A percentile compares a stretch with the other conserved stretches of the same genome.
Evolutionary conservation across 2,113 vertebrate genomes (phyloP).

Genomic region (Alligator sinensis): DNA sequence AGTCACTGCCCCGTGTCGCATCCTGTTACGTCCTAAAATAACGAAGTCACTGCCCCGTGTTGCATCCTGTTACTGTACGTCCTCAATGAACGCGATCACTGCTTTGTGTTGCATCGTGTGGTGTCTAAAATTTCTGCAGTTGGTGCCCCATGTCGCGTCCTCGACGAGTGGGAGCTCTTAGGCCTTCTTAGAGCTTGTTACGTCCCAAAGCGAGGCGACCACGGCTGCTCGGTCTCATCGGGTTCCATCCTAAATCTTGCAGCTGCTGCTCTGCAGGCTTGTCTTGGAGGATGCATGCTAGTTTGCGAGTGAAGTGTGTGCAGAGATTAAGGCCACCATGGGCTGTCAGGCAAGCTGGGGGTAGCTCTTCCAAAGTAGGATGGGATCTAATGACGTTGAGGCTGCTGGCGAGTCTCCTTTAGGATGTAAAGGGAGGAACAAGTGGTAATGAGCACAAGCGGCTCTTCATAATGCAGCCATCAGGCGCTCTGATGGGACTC

Average conservation of each 20-base stretch:
- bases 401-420: not conserved
- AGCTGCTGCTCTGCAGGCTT: not conserved
- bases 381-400: not conserved
- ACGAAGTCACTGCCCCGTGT: slow-evolving; percentile 76
- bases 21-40: slow-evolving; percentile 75
- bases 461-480: not conserved
- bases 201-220: not conserved
- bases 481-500: fast-evolving
- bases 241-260: not conserved
- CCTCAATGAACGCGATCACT: slow-evolving; percentile 74
- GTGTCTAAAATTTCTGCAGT: slow-evolving; percentile 72
- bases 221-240: not conserved
- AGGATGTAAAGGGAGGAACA: not conserved
- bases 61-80: slow-evolving; percentile 83
- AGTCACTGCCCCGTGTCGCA: slow-evolving; percentile 70
- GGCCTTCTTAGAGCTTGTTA: slow-evolving; percentile 8
- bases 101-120: slow-evolving; percentile 82
- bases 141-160: slow-evolving; percentile 31
- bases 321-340: fast-evolving
- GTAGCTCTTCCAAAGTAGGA: not conserved
- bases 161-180: slow-evolving; percentile 42
- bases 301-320: not conserved
- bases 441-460: not conserved
- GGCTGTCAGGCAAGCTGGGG: fast-evolving
- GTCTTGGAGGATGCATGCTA: not conserved